Evolutionary conservation across 1,140 invertebrate genomes (phyloP), one percentile per base, ranked within the genome.

Genomic region (Anastatus disparis): DNA sequence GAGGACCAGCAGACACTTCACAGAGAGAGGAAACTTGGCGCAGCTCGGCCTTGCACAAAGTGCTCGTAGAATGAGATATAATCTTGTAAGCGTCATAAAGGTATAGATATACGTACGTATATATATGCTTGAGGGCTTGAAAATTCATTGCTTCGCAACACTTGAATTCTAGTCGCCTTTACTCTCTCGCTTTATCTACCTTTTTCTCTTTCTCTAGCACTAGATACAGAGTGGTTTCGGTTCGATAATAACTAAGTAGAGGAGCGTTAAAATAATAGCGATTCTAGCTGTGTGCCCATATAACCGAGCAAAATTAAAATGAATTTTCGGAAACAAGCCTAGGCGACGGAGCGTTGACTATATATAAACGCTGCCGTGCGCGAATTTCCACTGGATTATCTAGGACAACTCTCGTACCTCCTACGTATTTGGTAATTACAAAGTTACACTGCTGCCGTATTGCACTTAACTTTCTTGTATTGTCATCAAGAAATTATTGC

Each of bases 21-120:
- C 73, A 74, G 4, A 35, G 6, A 9, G 42, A 44, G 42, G 78
- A 82, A 82, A 82, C 75, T 82, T 81, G n/a, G n/a, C n/a, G 31
- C 72, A 35, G 31, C 42, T 55, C n/a, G 52, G 35, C 74, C 74
- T 61, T 69, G 70, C n/a, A n/a, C n/a, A 68, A 64, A 65, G 52
- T 56, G 40, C 59, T 71, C 40, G 56, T 40, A 55, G 55, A 65
- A 72, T 66, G 67, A 75, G 68, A 73, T 71, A 73, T 75, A 71
- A 75, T 73, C 71, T 61, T 72, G 61, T 73, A 75, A 75, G 68
- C 68, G 55, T 59, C n/a, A 67, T 55, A 52, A 59, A 62, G 35
- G 26, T 64, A 29, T 53, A 24, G 12, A 17, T 61, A 27, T 62
- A 52, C 31, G 31, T 6, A 35, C 31, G 40, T 38, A 17, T 10